Evolutionary conservation across 2,113 vertebrate genomes (phyloP).

Genomic region (Saguinus imperator): DNA sequence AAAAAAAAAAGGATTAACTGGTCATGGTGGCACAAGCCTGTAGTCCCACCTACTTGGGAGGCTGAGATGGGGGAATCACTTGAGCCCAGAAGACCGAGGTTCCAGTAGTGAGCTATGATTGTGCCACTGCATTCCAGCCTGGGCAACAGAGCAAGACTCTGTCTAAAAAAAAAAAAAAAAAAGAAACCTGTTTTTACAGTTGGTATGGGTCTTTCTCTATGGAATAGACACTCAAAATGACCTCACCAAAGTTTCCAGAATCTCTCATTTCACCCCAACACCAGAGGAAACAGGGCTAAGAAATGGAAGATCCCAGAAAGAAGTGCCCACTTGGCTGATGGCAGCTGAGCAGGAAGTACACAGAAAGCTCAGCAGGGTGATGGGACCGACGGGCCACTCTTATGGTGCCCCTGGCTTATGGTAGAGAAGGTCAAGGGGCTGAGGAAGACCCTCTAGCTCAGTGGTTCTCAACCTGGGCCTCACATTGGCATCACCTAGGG

Average conservation of each 20-base stretch:
- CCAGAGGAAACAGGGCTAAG: not conserved
- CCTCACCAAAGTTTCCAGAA: not conserved
- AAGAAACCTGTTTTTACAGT: not conserved
- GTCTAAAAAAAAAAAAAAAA: not conserved
- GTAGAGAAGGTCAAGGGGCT: rapidly evolving
- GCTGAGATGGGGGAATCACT: not conserved
- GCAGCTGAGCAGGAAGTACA: rapidly evolving
- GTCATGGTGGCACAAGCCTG: not conserved
- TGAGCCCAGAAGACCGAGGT: not conserved
- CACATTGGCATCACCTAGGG: not conserved
- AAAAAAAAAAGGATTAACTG: not conserved
- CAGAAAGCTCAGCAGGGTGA: rapidly evolving
- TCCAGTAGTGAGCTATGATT: not conserved
- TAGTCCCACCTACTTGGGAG: not conserved
- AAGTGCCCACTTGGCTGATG: rapidly evolving
- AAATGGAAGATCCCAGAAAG: not conserved
- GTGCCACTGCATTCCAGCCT: not conserved
- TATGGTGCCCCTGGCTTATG: not conserved
- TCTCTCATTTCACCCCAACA: not conserved
- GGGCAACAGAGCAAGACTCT: not conserved
- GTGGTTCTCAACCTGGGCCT: rapidly evolving
- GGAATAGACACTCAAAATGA: too few relatives aligned
- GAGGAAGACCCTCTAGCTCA: rapidly evolving
- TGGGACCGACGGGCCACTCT: not conserved
- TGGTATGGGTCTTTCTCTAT: too few relatives aligned